Percentiles rank a stretch among this genome's conserved stretches.
These are phyloP conservation scores for Mergus octosetaceus DNA, from an alignment of 2,797 vertebrate species.

Conservation along the genomic window DNA sequence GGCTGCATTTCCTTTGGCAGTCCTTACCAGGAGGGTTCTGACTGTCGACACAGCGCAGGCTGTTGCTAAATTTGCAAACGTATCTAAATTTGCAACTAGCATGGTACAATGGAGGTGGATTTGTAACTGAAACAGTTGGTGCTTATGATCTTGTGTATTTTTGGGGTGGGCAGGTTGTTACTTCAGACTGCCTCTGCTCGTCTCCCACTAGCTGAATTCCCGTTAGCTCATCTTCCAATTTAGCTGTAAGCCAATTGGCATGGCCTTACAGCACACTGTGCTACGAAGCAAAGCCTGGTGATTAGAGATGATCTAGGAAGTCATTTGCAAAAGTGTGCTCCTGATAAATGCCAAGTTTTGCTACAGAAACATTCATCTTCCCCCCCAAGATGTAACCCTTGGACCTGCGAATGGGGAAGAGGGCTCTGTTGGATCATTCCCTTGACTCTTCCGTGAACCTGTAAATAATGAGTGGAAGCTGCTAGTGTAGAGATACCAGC, in stretches of 20 bases:
- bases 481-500: not conserved
- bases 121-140: not conserved
- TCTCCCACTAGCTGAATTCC: not conserved
- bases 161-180: not conserved
- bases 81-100: not conserved
- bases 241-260: not conserved
- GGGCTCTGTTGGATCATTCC: too few relatives aligned
- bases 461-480: not conserved
- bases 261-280: not conserved
- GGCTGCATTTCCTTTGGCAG: not conserved
- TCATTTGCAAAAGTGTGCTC: not conserved
- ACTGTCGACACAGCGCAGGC: not conserved
- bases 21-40: not conserved
- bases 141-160: not conserved
- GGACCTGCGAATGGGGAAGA: not conserved
- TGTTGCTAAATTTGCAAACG: not conserved
- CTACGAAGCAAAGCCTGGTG: not conserved
- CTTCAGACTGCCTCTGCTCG: not conserved
- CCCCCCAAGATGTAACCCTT: not conserved
- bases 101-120: accelerated
- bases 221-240: not conserved
- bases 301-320: not conserved
- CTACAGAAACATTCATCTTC: accelerated
- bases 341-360: not conserved
- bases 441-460: not conserved